phyloP scores from a whole-genome alignment of 2,888 invertebrate genomes.

The Torymus aiolomorphi region DNA sequence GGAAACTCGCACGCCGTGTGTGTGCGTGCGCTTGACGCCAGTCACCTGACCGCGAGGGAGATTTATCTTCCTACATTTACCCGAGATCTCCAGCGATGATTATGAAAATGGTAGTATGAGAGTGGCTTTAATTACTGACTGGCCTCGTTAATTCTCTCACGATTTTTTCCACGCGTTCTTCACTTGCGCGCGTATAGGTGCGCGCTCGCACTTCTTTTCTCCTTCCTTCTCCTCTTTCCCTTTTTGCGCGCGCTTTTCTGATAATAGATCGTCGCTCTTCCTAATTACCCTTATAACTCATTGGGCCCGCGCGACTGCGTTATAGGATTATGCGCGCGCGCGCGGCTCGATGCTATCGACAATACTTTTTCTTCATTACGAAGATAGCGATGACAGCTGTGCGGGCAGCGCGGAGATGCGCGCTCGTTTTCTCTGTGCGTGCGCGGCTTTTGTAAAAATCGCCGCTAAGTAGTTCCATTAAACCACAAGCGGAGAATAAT shows the following conservation, averaged over 20 bases:
- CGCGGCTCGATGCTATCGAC: constrained; percentile 50
- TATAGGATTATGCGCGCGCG: constrained; percentile 41
- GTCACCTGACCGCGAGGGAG: constrained; percentile 51
- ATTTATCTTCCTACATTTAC: constrained; percentile 59
- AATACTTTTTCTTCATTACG: constrained; percentile 59
- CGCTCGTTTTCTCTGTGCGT: not conserved
- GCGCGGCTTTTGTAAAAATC: constrained; percentile 36
- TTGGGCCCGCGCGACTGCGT: constrained; percentile 34
- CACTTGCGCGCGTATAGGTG: not conserved
- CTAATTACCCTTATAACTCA: constrained; percentile 58
- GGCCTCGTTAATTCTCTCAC: constrained; percentile 57
- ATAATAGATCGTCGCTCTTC: constrained; percentile 58
- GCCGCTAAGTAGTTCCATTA: constrained; percentile 52
- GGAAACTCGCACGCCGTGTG: constrained; percentile 24
- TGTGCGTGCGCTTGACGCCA: constrained; percentile 40
- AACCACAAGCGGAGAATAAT: constrained; percentile 42
- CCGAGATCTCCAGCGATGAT: constrained; percentile 58
- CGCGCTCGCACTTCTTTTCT: constrained; percentile 8
- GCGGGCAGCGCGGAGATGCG: constrained; percentile 1
- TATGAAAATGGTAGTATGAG: constrained; percentile 56
- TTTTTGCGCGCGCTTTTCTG: constrained; percentile 35
- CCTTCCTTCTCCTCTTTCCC: not conserved
- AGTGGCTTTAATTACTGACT: constrained; percentile 59
- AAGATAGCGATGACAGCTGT: constrained; percentile 54
- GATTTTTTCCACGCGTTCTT: constrained; percentile 29